These are phyloP conservation scores for Muntiacus reevesi DNA, from an alignment of 2,113 vertebrate genomes.

Conservation along the genomic window DNA sequence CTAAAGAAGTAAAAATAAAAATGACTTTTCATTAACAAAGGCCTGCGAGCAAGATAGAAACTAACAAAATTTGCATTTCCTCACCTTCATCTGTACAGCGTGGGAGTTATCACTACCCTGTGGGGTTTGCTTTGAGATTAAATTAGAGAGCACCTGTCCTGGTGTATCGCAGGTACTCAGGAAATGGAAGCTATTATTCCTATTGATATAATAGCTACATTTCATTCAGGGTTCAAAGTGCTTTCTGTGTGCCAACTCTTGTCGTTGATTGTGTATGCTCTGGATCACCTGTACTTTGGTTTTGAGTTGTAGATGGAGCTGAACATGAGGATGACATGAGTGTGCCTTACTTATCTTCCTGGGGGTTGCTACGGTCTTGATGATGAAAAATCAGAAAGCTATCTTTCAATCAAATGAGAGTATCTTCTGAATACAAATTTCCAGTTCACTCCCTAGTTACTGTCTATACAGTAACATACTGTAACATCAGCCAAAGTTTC, in stretches of 20 bases:
- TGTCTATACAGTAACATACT: background rate
- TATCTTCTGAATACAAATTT: background rate
- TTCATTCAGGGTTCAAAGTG: constrained; percentile 48
- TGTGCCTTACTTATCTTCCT: background rate
- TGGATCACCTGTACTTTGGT: background rate
- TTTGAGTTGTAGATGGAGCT: background rate
- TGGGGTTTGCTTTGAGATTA: constrained; percentile 28
- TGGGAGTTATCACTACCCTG: background rate
- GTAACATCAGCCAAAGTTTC: background rate
- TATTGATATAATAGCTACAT: constrained; percentile 50
- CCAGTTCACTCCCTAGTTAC: background rate
- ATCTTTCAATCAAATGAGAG: background rate
- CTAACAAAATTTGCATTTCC: constrained; percentile 47
- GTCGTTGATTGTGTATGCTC: constrained; percentile 18
- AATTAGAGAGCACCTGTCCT: background rate
- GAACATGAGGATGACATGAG: background rate
- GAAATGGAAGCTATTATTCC: constrained; percentile 37
- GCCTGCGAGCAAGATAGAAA: constrained; percentile 35
- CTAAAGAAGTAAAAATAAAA: constrained; percentile 12
- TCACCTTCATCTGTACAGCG: constrained; percentile 16
- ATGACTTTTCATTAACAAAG: constrained; percentile 49
- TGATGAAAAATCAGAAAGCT: background rate
- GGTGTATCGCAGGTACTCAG: background rate
- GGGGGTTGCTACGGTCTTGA: background rate
- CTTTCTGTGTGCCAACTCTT: constrained; percentile 23